Conservation (phyloP, 1,140 invertebrate species). For the Ruditapes philippinarum region DNA sequence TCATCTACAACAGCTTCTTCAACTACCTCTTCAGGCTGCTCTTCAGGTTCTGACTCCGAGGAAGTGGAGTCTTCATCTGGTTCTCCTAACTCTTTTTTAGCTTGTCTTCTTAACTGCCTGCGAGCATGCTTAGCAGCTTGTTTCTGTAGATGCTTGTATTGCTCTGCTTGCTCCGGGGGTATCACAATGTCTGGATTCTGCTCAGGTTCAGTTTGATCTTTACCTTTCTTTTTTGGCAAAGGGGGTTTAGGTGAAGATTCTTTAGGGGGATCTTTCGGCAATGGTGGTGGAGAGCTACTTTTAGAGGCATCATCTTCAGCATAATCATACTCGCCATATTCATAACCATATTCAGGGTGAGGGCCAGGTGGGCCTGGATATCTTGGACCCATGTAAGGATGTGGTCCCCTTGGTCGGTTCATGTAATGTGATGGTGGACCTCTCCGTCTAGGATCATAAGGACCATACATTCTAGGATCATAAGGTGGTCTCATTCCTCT, state of each 20-base stretch:
- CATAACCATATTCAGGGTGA: conserved; percentile 61
- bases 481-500: conserved; percentile 56
- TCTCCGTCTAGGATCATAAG: conserved; percentile 51
- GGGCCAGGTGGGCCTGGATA: conserved; percentile 36
- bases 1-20: conserved; percentile 40
- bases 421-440: conserved; percentile 54
- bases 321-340: conserved; percentile 39
- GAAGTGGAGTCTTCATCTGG: conserved; percentile 62
- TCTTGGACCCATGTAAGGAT: conserved; percentile 53
- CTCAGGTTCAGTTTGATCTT: conserved; percentile 61
- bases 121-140: conserved; percentile 68
- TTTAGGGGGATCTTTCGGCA: conserved; percentile 57
- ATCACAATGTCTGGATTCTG: conserved; percentile 65
- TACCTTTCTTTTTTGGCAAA: conserved; percentile 49
- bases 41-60: conserved; percentile 60
- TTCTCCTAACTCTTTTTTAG: conserved; percentile 59
- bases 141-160: conserved; percentile 70
- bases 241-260: conserved; percentile 53
- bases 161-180: conserved; percentile 69
- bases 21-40: conserved; percentile 30
- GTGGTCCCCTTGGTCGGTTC: conserved; percentile 60
- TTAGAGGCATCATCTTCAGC: conserved; percentile 21
- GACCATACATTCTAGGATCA: conserved; percentile 64
- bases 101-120: conserved; percentile 60
- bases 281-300: conserved; percentile 57